Base-by-base conservation (phyloP, 2,797 vertebrate species). In the Mallotus villosus region DNA sequence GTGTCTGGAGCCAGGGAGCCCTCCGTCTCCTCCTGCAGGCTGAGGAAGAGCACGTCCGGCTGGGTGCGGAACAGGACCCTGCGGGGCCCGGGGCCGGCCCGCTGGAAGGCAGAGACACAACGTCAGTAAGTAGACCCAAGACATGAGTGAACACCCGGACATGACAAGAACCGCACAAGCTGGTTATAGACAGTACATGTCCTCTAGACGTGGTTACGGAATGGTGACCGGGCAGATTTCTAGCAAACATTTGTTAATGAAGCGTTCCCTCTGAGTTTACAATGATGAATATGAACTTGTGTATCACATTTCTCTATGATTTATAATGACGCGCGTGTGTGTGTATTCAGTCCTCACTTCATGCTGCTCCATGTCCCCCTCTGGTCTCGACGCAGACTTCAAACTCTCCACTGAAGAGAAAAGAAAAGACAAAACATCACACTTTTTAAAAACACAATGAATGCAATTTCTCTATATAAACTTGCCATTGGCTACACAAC, bases 1-100 rank as follows among this genome's bases (percentile, higher is more conserved):
- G 75, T 83, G 78, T 89, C 83, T 57, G 78, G 72, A 5, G 83
- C 63, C 32, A 81, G 78, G 29, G 66, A 81, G 22, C 70, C 77
- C 0, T 62, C 72, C 49, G 61, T 76, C 25, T 86, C 88, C 3
- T 90, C 75, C 68, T 85, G 85, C 67, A 89, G 79, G 5, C 88
- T 89, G 73, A 92, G 87, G 67, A 92, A 79, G 8, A 89, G 86
- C 22, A 94, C 87, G 57, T 94, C 93, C 2, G 93, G 92, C 80
- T 92, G 87, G 1, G 91, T 90, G 70, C 85, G 90, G 77, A 94
- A 92, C 46, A 93, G 88, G 72, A 93, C 92, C 76, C 83, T 90
- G 77, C 88, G 89, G 24, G 86, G 81, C 32, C 84, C 87, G 1
- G 83, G 79, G 0, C 83, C 85, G 19, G 82, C 76, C 0, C 82